phyloP scores from a whole-genome alignment of 1,140 invertebrate species.

The Radopholus similis region DNA sequence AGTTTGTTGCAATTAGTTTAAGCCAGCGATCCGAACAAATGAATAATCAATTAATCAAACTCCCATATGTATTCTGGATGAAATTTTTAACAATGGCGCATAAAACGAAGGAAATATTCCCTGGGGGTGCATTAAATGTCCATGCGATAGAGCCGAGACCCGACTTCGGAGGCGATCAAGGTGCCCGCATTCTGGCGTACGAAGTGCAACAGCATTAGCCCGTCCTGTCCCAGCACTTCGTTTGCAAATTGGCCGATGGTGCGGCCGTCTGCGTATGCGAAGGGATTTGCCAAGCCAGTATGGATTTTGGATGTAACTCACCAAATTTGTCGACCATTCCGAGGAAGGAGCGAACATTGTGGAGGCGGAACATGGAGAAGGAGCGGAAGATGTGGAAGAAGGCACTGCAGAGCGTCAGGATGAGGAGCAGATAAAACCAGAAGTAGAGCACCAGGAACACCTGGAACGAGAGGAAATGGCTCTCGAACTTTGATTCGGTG shows the following conservation, averaged over 20 bases:
- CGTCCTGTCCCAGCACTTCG: neutral
- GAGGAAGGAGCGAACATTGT: neutral
- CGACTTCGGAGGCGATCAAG: neutral
- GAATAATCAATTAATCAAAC: no score
- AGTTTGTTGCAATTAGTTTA: no score
- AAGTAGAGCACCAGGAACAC: slow-evolving; percentile 6
- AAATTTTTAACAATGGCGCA: no score
- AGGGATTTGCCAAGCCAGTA: neutral
- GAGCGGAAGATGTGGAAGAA: neutral
- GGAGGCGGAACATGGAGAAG: neutral
- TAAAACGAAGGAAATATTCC: no score
- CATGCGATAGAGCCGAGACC: no score
- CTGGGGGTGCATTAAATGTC: no score
- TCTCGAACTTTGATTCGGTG: neutral
- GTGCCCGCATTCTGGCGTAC: neutral
- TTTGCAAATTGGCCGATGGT: neutral
- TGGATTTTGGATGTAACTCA: neutral
- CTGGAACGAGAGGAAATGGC: neutral
- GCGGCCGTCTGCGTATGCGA: neutral
- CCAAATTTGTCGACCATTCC: neutral
- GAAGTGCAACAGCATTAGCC: neutral
- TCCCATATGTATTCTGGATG: no score
- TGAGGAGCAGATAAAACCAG: slow-evolving; percentile 4
- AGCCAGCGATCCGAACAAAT: no score
- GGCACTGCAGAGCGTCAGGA: neutral